Conservation (phyloP, 2,888 invertebrate species). For the Drosophila macrospina region DNA sequence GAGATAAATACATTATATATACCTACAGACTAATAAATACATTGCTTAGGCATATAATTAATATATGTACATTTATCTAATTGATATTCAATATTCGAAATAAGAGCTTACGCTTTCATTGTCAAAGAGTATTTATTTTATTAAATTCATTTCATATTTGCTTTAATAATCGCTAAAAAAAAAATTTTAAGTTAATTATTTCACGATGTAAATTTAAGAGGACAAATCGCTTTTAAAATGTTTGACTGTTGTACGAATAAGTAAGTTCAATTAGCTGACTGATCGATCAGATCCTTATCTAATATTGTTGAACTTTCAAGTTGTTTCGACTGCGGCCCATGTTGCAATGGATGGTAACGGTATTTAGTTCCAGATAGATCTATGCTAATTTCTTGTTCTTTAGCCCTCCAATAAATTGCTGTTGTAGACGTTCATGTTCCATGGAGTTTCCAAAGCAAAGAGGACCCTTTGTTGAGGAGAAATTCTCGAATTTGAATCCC, state of each 20-base stretch:
- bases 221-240: conserved; percentile 42
- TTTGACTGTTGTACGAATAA: conserved; percentile 31
- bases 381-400: background rate
- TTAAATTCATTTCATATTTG: conserved; percentile 28
- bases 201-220: conserved; percentile 33
- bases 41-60: too few species aligned
- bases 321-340: background rate
- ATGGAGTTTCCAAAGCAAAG: background rate
- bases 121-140: background rate
- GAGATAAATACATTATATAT: too few species aligned
- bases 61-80: too few species aligned
- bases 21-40: too few species aligned
- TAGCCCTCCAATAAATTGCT: conserved; percentile 1
- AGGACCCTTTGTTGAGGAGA: conserved; percentile 35
- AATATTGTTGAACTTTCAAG: background rate
- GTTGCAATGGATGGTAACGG: conserved; percentile 31
- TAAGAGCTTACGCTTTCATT: background rate
- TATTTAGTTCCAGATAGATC: background rate
- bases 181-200: conserved; percentile 37
- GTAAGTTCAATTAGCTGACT: conserved; percentile 34
- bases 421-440: conserved; percentile 1
- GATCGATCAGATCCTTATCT: background rate
- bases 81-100: too few species aligned
- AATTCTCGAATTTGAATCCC: conserved; percentile 56
- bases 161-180: background rate